These are phyloP conservation scores for Rhipidura dahli DNA, from an alignment of 2,113 vertebrate species.

Conservation along the genomic window DNA sequence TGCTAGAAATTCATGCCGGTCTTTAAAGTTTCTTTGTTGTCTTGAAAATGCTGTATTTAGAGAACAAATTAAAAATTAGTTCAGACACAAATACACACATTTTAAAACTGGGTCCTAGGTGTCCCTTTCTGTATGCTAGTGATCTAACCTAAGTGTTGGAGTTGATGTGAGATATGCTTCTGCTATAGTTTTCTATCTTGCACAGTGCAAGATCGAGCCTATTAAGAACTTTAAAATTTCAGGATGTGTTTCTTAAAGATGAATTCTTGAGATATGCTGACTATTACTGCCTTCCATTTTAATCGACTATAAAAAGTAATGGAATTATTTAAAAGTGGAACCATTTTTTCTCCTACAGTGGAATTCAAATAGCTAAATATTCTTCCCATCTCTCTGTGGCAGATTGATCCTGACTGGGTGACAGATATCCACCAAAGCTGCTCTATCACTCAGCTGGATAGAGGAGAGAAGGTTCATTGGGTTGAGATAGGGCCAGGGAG, in stretches of 20 bases:
- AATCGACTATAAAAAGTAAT: background rate
- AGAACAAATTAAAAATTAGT: background rate
- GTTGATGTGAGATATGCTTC: background rate
- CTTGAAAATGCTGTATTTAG: background rate
- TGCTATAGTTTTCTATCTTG: background rate
- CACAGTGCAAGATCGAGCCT: background rate
- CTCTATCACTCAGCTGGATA: background rate
- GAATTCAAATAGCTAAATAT: background rate
- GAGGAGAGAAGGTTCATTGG: background rate
- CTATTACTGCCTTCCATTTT: background rate
- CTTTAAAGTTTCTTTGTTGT: background rate
- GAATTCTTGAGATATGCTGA: background rate
- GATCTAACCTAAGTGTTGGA: background rate
- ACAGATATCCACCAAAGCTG: background rate
- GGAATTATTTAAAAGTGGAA: background rate
- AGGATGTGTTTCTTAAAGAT: background rate
- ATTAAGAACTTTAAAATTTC: background rate
- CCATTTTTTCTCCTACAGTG: background rate
- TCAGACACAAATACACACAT: background rate
- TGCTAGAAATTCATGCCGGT: background rate
- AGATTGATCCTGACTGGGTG: background rate
- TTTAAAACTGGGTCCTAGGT: background rate
- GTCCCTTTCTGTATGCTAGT: background rate
- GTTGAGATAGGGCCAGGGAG: fast-evolving
- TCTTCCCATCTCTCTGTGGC: background rate